These are phyloP conservation scores for Sarcophaga bullata DNA, from an alignment of 1,140 invertebrate genomes.

Conservation along the genomic window DNA sequence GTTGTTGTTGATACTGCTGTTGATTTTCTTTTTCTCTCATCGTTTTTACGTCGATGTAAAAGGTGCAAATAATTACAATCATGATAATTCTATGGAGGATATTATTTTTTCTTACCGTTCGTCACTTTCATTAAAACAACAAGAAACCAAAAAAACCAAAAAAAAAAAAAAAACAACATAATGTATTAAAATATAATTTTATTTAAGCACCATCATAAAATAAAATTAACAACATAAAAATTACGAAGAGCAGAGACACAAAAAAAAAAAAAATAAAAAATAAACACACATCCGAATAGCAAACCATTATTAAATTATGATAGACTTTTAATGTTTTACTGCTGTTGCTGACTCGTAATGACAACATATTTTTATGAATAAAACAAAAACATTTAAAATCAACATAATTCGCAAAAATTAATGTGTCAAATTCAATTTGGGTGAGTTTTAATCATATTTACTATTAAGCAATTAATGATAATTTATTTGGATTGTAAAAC, in stretches of 20 bases:
- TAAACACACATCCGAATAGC: no score
- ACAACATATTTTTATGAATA: background rate
- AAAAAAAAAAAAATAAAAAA: no score
- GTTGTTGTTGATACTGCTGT: background rate
- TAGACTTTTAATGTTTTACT: conserved; percentile 1
- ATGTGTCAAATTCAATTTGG: background rate
- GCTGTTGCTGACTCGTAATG: background rate
- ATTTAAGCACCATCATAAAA: conserved; percentile 12
- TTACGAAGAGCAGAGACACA: background rate
- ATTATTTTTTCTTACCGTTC: no score
- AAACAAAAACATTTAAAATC: background rate
- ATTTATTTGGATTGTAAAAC: no score
- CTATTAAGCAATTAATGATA: no score
- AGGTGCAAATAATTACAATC: conserved; percentile 6
- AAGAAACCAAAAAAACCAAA: no score
- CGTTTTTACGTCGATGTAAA: background rate
- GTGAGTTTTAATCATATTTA: background rate
- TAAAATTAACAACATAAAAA: conserved; percentile 8
- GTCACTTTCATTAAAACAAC: no score
- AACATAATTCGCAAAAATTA: background rate
- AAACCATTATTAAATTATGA: no score
- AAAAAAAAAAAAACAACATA: no score
- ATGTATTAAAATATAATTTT: conserved; percentile 3
- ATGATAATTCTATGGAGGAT: background rate
- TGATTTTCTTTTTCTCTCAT: background rate